Conservation (phyloP, 2,888 invertebrate species). For the Eupithecia insigniata region DNA sequence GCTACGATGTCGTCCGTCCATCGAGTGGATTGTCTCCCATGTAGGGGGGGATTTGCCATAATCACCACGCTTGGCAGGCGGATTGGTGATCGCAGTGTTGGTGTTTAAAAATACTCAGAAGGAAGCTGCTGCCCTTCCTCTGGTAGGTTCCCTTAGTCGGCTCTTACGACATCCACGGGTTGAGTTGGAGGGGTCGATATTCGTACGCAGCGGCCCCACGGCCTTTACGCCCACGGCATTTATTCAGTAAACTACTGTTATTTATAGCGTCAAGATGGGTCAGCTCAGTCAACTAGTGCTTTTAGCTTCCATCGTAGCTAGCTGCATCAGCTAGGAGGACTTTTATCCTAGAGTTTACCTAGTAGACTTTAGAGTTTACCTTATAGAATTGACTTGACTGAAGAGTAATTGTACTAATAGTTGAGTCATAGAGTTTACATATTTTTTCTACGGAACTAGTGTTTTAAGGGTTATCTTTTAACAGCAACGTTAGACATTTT, state of each 20-base stretch:
- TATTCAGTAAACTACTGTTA: not conserved
- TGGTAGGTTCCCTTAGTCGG: too few species aligned
- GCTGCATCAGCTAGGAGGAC: conserved; percentile 1
- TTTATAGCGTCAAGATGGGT: not conserved
- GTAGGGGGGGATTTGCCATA: too few species aligned
- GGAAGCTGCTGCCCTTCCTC: too few species aligned
- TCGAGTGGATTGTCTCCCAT: too few species aligned
- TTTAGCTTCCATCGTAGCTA: not conserved
- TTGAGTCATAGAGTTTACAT: not conserved
- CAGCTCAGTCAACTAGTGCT: not conserved
- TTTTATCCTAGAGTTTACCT: not conserved
- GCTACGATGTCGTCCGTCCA: too few species aligned
- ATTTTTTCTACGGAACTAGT: not conserved
- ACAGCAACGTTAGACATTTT: not conserved
- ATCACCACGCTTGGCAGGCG: too few species aligned
- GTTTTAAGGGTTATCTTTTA: not conserved
- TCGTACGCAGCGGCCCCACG: too few species aligned
- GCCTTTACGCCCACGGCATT: too few species aligned
- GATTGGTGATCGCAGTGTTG: too few species aligned
- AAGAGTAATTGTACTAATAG: not conserved
- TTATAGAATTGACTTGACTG: not conserved
- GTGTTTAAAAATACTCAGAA: too few species aligned
- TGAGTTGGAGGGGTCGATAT: too few species aligned
- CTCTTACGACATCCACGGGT: too few species aligned
- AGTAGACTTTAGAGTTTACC: not conserved